Percentiles rank a stretch among this genome's conserved stretches.
phyloP scores from a whole-genome alignment of 2,888 invertebrate species.

The Drosophila algonquin region DNA sequence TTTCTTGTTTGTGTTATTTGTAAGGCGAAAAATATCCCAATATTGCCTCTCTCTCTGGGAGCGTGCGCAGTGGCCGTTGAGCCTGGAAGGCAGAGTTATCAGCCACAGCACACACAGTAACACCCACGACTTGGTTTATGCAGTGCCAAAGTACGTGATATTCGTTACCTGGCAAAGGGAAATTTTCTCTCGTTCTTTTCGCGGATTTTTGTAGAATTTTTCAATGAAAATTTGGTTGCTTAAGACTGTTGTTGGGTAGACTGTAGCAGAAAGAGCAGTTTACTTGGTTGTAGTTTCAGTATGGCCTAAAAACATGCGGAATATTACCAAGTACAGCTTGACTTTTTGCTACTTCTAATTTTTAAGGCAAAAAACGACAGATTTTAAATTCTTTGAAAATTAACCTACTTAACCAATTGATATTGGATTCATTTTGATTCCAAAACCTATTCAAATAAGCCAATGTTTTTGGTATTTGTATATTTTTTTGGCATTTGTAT shows the following conservation, averaged over 20 bases:
- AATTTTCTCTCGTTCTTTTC: not conserved
- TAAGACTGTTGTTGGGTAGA: not conserved
- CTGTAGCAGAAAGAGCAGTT: not conserved
- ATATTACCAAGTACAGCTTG: too few species aligned
- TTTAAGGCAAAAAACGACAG: too few species aligned
- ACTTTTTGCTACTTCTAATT: too few species aligned
- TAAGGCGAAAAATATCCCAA: slow-evolving; percentile 31
- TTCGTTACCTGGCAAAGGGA: not conserved
- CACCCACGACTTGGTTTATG: slow-evolving; percentile 20
- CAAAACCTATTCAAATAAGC: too few species aligned
- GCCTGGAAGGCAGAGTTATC: slow-evolving; percentile 58
- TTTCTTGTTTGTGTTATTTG: slow-evolving; percentile 2
- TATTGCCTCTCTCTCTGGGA: slow-evolving; percentile 36
- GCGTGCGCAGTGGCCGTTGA: slow-evolving; percentile 42
- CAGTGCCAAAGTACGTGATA: not conserved
- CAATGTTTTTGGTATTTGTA: too few species aligned
- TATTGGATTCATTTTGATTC: too few species aligned
- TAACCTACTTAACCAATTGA: too few species aligned
- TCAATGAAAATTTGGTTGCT: not conserved
- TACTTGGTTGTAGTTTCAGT: not conserved
- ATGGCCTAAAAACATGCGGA: too few species aligned
- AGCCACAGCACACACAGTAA: slow-evolving; percentile 40
- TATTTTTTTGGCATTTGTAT: too few species aligned
- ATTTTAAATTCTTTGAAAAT: too few species aligned
- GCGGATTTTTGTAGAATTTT: not conserved